Percentiles rank a stretch among this genome's conserved stretches.
phyloP scores from a whole-genome alignment of 2,888 invertebrate genomes.

The Dorcus hopei region DNA sequence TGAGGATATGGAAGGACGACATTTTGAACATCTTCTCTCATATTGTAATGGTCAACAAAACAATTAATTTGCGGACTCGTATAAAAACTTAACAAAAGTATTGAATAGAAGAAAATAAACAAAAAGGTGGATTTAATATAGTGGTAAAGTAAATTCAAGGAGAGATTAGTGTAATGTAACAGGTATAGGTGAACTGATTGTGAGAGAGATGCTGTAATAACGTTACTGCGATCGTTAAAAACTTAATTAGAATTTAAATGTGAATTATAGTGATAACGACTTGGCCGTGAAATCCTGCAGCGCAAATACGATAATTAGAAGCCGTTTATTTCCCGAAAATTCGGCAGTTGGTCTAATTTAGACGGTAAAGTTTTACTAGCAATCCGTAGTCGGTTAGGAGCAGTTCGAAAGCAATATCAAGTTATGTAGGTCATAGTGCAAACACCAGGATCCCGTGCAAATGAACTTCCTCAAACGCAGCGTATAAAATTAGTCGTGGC shows the following conservation, averaged over 20 bases:
- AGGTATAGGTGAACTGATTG: too few species aligned
- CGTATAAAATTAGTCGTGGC: not conserved
- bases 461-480: constrained; percentile 1
- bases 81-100: too few species aligned
- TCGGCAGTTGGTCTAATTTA: not conserved
- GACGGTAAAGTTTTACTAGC: not conserved
- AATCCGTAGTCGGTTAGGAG: not conserved
- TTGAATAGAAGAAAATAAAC: too few species aligned
- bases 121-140: too few species aligned
- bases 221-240: not conserved
- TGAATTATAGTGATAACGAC: not conserved
- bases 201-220: too few species aligned
- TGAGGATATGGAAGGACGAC: too few species aligned
- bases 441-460: constrained; percentile 1
- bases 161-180: too few species aligned
- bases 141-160: too few species aligned
- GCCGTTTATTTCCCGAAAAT: not conserved
- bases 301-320: not conserved
- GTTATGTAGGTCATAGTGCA: constrained; percentile 1
- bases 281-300: not conserved
- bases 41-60: too few species aligned
- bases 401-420: constrained; percentile 1
- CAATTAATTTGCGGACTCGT: too few species aligned
- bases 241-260: not conserved
- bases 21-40: too few species aligned